A percentile compares a stretch with the other conserved stretches of the same genome.
These are phyloP conservation scores for Tachina lurida DNA, from an alignment of 2,888 invertebrate genomes.

Conservation along the genomic window DNA sequence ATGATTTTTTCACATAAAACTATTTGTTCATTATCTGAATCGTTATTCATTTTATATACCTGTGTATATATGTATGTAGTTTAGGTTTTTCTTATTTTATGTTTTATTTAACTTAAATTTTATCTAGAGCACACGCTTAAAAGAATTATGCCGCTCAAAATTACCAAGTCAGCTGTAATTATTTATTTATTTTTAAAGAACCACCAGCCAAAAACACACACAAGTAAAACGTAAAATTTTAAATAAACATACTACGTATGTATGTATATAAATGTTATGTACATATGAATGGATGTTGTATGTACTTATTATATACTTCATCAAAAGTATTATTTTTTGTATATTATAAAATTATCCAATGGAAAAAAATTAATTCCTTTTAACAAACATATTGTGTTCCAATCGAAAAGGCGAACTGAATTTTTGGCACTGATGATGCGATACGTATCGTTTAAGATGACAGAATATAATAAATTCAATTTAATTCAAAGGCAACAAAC, in stretches of 20 bases:
- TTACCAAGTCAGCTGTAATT: constrained; percentile 52
- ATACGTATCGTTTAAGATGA: constrained; percentile 57
- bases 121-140: constrained; percentile 25
- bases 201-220: not conserved
- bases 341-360: not conserved
- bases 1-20: constrained; percentile 92
- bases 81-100: not conserved
- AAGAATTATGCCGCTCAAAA: constrained; percentile 36
- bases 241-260: constrained; percentile 3
- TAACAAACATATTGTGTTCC: constrained; percentile 26
- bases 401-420: not conserved
- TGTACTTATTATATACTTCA: not conserved
- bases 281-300: not conserved
- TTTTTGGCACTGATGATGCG: constrained; percentile 5
- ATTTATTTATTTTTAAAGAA: constrained; percentile 12
- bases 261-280: too few relatives aligned
- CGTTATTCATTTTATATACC: constrained; percentile 43
- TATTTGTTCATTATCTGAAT: constrained; percentile 85
- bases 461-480: constrained; percentile 68
- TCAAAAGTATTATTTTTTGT: not conserved
- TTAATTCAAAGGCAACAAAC: constrained; percentile 65
- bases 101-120: constrained; percentile 34
- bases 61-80: not conserved
- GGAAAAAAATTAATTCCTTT: constrained; percentile 10
- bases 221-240: constrained; percentile 29